These are phyloP conservation scores for Nycticorax nycticorax DNA, from an alignment of 2,113 vertebrate genomes.

Conservation along the genomic window DNA sequence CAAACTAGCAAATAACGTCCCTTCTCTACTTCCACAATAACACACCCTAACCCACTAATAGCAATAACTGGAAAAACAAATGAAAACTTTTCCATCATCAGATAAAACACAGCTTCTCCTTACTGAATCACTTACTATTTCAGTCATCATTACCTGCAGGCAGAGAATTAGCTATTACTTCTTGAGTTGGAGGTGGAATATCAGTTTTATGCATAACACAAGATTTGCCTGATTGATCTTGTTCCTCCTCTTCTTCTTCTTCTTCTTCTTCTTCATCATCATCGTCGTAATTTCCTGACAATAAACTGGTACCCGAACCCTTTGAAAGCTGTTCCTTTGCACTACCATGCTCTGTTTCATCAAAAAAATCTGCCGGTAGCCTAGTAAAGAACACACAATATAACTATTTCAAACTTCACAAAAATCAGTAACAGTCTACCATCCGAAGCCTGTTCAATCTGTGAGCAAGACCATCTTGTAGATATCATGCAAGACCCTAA, in stretches of 20 bases:
- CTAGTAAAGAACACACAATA: constrained; percentile 28
- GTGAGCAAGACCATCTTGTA: neutral
- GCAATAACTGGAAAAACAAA: neutral
- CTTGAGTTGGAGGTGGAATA: constrained; percentile 32
- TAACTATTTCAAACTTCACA: neutral
- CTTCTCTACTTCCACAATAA: neutral
- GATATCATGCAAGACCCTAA: neutral
- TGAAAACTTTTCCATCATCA: neutral
- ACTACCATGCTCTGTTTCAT: constrained; percentile 41
- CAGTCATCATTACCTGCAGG: constrained; percentile 55
- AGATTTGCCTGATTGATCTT: neutral
- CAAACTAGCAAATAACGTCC: neutral
- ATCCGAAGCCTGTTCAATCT: neutral
- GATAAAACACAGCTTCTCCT: neutral
- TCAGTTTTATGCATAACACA: constrained; percentile 8
- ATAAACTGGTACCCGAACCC: constrained; percentile 69
- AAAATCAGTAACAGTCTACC: neutral
- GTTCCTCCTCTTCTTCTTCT: neutral
- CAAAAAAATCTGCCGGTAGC: constrained; percentile 75
- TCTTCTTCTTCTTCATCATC: constrained; percentile 47
- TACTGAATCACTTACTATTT: neutral
- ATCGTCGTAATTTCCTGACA: constrained; percentile 78
- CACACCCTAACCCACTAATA: neutral
- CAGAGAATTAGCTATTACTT: constrained; percentile 19
- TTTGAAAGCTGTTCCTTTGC: neutral